Conservation (phyloP, 2,888 invertebrate genomes). For the Aporophyla lueneburgensis region DNA sequence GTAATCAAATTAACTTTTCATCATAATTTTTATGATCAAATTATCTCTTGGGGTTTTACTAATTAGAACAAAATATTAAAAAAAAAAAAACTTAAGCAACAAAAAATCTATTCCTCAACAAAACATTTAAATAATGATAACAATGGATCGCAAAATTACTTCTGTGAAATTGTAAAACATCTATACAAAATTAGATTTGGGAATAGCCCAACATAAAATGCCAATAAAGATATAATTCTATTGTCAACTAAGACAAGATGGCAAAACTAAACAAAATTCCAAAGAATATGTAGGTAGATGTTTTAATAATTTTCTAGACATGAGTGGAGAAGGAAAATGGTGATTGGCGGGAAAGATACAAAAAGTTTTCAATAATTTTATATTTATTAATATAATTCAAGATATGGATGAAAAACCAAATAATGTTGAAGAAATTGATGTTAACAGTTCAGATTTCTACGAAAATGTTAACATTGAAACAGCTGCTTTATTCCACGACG, state of each 20-base stretch:
- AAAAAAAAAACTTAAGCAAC: not conserved
- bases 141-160: not conserved
- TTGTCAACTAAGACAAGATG: not conserved
- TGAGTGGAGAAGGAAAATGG: no score
- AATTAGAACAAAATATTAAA: no score
- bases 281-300: not conserved
- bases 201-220: not conserved
- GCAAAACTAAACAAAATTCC: not conserved
- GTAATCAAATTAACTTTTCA: not conserved
- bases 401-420: no score
- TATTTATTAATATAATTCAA: no score
- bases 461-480: no score
- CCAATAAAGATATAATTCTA: not conserved
- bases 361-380: no score
- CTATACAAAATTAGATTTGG: not conserved
- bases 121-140: not conserved
- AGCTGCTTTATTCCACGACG: no score
- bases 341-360: no score
- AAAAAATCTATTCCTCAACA: not conserved
- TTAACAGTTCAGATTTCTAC: no score
- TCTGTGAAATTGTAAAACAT: not conserved
- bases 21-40: not conserved
- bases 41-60: not conserved
- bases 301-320: not conserved
- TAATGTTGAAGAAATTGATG: no score